Evolutionary conservation across 1,140 invertebrate genomes (phyloP).

Genomic region (Drosophila lini): DNA sequence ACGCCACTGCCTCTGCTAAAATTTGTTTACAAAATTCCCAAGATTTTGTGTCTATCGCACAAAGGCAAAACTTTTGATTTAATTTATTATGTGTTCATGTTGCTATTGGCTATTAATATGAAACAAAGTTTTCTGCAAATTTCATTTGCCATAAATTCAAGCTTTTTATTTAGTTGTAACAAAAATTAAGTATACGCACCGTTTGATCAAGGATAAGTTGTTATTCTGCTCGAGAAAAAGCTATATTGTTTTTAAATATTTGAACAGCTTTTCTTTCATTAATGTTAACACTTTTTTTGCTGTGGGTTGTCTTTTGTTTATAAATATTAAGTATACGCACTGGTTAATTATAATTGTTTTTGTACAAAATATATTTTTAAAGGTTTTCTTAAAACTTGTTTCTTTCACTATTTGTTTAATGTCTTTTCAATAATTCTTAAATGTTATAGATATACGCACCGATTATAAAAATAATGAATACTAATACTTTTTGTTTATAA

Average conservation of each 20-base stretch:
- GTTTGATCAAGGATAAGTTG: slow-evolving; percentile 41
- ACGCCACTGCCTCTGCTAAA: slow-evolving; percentile 32
- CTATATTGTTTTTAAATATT: background rate
- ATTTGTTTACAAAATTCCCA: slow-evolving; percentile 50
- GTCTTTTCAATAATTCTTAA: background rate
- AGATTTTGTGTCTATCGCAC: slow-evolving; percentile 12
- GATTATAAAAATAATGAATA: background rate
- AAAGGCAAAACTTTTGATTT: slow-evolving; percentile 35
- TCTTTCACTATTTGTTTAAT: background rate
- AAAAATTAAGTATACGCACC: slow-evolving; percentile 67
- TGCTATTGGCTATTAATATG: slow-evolving; percentile 9
- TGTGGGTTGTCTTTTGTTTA: background rate
- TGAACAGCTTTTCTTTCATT: background rate
- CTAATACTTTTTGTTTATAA: background rate
- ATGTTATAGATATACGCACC: background rate
- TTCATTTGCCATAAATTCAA: slow-evolving; percentile 53
- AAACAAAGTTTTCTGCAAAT: slow-evolving; percentile 17
- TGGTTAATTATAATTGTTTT: background rate
- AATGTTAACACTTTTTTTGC: background rate
- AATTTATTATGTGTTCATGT: slow-evolving; percentile 56
- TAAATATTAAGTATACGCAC: slow-evolving; percentile 19
- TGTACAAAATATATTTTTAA: background rate
- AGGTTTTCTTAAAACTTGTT: background rate
- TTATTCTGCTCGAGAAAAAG: background rate
- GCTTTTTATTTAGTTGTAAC: slow-evolving; percentile 34